Base-by-base conservation (phyloP, 2,888 invertebrate genomes). In the Sinotaia quadrata region DNA sequence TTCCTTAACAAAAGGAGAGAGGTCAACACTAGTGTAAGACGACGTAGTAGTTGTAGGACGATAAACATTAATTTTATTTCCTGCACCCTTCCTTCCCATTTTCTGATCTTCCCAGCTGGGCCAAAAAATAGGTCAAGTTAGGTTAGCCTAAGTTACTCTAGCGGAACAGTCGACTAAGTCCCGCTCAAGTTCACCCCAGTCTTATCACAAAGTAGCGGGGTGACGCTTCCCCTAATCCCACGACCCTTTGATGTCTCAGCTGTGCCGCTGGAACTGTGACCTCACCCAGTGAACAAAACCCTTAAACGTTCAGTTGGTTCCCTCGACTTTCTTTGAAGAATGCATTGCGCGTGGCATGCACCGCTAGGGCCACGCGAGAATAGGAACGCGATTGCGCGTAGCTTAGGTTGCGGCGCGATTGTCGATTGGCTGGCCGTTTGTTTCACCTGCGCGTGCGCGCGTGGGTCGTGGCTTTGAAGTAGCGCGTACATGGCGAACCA, bases 371-470 rank as follows among this genome's bases (percentile, higher is more conserved):
- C 61, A 49, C 49, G 51, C 51, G 51, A 34, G 44, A 61, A 24
- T 33, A 33, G 34, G 49, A 61, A 34, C 31, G 51, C 31, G 61
- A 8, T 47, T 61, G 61, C 61, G 61, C 61, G 61, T 61, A 51
- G 61, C 61, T 51, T 61, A 33, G 61, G 61, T 44, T 31, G 61
- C 61, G 61, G 27, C 61, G 49, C 34, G 34, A 21, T 5, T 24
- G 41, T 27, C 51, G 61, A 61, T 61, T 61, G 61, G 61, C 61
- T 34, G n/a, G 33, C 31, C 44, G 29, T 21, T 49, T 34, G 34
- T 44, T 49, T 61, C 61, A 61, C 61, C 61, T 61, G 61, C 61
- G 61, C 61, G 49, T 51, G 51, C 61, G 61, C 51, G 61, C 21
- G 21, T 47, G 61, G 47, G 33, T 34, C 49, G 61, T 41, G 41